Percentiles rank a stretch among this genome's conserved stretches.
Evolutionary conservation across 2,113 vertebrate genomes (phyloP).

Genomic region (Equus przewalskii): DNA sequence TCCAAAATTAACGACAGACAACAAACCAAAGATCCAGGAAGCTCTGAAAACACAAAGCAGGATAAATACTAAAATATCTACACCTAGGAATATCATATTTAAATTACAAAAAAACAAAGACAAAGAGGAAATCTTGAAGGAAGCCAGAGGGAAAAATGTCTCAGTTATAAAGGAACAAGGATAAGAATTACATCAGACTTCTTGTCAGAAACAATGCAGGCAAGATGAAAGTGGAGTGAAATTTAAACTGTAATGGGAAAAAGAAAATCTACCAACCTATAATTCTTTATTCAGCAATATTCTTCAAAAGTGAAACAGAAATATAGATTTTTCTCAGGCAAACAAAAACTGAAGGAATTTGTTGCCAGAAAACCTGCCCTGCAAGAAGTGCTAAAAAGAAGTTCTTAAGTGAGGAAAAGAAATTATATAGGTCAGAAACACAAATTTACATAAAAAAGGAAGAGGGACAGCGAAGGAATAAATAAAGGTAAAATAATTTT

Average conservation of each 20-base stretch:
- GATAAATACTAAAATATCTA: background rate
- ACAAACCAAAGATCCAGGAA: background rate
- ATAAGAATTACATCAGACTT: background rate
- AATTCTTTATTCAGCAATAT: conserved; percentile 17
- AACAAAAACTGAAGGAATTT: background rate
- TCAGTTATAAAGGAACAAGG: background rate
- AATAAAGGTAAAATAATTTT: background rate
- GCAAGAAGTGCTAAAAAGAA: background rate
- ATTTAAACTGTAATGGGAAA: background rate
- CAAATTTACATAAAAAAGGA: conserved; percentile 26
- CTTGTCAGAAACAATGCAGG: background rate
- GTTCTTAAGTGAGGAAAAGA: background rate
- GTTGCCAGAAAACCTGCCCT: background rate
- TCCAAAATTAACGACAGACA: background rate
- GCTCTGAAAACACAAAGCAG: background rate
- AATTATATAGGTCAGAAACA: background rate
- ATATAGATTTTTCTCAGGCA: background rate
- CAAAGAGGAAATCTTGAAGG: background rate
- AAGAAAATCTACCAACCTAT: background rate
- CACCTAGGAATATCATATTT: background rate
- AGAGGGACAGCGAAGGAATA: background rate
- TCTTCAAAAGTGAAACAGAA: background rate
- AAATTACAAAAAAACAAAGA: background rate
- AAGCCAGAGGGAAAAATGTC: background rate
- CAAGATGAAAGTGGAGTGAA: background rate